A percentile compares a stretch with the other conserved stretches of the same genome.
These are phyloP conservation scores for Crotalus horridus DNA, from an alignment of 2,113 vertebrate species.

Conservation along the genomic window DNA sequence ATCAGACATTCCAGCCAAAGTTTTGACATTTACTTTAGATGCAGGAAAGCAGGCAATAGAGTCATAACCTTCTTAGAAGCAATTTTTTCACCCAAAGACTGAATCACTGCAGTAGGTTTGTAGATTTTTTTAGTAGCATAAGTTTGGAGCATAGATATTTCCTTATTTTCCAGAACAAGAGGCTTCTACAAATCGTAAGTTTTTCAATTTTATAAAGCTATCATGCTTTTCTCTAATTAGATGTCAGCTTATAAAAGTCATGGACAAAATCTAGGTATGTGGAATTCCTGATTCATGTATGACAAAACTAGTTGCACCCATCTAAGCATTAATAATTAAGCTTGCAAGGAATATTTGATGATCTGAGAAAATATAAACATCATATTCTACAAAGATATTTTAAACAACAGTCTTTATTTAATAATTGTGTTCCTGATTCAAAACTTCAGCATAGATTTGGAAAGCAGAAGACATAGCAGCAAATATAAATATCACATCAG, in stretches of 20 bases:
- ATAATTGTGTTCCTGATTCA: rapidly evolving
- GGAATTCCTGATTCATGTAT: background rate
- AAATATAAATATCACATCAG: constrained; percentile 21
- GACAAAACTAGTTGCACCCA: background rate
- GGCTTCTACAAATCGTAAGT: background rate
- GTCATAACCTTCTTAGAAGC: background rate
- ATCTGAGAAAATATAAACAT: background rate
- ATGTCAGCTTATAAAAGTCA: background rate
- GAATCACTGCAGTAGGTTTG: background rate
- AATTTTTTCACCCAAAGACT: background rate
- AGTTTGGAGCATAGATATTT: background rate
- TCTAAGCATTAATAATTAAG: background rate
- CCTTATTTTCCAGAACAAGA: background rate
- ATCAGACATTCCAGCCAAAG: background rate
- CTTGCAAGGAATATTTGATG: background rate
- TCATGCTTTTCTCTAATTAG: background rate
- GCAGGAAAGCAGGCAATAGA: background rate
- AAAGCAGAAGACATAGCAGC: background rate
- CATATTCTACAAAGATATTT: background rate
- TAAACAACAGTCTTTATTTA: background rate
- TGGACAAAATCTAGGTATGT: background rate
- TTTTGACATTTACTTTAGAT: background rate
- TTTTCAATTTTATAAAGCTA: background rate
- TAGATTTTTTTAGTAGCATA: background rate
- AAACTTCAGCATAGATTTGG: background rate